Evolutionary conservation across 1,140 invertebrate genomes (phyloP), one percentile per base, ranked within the genome.

Genomic region (Neodiprion lecontei): DNA sequence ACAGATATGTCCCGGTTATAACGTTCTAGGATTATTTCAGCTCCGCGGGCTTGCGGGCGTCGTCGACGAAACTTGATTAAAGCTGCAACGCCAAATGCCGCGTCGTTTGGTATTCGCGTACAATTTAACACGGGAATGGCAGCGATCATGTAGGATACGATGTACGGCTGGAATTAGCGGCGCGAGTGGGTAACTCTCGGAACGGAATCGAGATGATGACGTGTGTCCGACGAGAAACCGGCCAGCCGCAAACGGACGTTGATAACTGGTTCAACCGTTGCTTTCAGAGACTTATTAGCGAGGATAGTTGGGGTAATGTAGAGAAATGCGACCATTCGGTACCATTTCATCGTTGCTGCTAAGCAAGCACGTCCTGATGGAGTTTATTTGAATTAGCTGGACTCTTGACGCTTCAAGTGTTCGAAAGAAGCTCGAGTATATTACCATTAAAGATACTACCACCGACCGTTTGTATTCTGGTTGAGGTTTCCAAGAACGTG

Each of bases 351-450:
- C 73, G 73, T 73, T 17, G 50, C 70, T 73, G 78, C 79, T 79
- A 82, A 79, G 76, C 76, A 72, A 74, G 74, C 79, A 79, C 78
- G 78, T 50, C 70, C 14, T 65, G 49, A 47, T 70, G 70, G 75
- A 82, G 84, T 85, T 84, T 85, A 85, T 83, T 84, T 83, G 82
- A 84, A 85, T 84, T 84, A 85, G 83, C 28, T 5, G 5, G 82
- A 83, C 84, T 84, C 82, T 61, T 80, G 78, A 83, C 78, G 79
- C 76, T 75, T 76, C 76, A 75, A 74, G 75, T 79, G 76, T 75
- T 74, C 76, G 74, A 67, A 70, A 72, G 77, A 80, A 47, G 67
- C 14, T 69, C 14, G 11, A 69, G 79, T 84, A 83, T 82, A 83
- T 83, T 83, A 85, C 78, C 79, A 83, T 83, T 84, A 84, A 80